Evolutionary conservation across 2,113 vertebrate species (phyloP).

Genomic region (Phrynosoma blainvillii): DNA sequence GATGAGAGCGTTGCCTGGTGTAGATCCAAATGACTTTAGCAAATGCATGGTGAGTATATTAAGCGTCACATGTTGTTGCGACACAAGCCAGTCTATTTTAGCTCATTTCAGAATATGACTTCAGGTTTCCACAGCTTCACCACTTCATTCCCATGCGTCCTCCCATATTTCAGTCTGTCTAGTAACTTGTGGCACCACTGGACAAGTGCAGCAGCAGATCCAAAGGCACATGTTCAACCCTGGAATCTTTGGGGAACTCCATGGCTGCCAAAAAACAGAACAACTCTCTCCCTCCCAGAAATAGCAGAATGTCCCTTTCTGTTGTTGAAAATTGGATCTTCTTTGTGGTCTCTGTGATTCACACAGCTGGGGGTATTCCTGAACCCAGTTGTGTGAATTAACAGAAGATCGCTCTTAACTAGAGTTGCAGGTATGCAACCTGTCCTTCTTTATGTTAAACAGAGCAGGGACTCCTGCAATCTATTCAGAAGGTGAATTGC

Average conservation of each 20-base stretch:
- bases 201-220: background rate
- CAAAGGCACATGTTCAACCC: background rate
- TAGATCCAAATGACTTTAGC: slow-evolving; percentile 99
- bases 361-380: too few species aligned
- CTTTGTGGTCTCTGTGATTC: too few species aligned
- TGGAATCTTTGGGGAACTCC: background rate
- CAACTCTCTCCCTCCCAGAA: too few species aligned
- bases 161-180: background rate
- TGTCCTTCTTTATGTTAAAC: too few species aligned
- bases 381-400: too few species aligned
- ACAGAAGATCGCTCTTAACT: too few species aligned
- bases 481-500: too few species aligned
- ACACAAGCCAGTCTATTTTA: background rate
- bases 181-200: background rate
- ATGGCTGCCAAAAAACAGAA: too few species aligned
- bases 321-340: too few species aligned
- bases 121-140: background rate
- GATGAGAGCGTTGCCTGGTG: slow-evolving; percentile 96
- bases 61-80: background rate
- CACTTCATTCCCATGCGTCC: background rate
- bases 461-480: too few species aligned
- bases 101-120: background rate
- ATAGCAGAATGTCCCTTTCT: too few species aligned
- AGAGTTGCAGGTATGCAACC: too few species aligned
- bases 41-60: slow-evolving; percentile 94